Evolutionary conservation across 2,113 vertebrate species (phyloP).

Genomic region (Grammomys dolichurus): DNA sequence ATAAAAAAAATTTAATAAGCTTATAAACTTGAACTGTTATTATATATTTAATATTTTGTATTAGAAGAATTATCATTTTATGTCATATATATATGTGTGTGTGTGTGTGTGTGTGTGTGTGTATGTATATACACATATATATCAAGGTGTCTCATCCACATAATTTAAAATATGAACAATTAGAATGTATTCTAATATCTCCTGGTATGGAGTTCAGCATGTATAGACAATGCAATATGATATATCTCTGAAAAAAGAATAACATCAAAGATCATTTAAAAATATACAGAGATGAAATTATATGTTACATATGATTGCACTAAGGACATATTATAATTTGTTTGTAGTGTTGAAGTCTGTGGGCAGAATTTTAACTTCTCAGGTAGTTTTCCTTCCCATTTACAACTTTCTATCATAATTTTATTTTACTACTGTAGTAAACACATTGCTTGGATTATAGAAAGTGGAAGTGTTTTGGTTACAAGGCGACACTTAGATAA

Average conservation of each 20-base stretch:
- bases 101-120: no score
- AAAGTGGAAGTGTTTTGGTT: neutral
- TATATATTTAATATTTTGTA: neutral
- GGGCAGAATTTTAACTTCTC: conserved; percentile 6
- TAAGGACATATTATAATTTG: neutral
- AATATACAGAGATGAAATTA: neutral
- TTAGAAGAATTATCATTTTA: neutral
- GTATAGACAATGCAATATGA: neutral
- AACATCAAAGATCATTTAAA: neutral
- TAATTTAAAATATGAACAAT: neutral
- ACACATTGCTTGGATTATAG: neutral
- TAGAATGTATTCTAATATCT: neutral
- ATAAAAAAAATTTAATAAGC: no score
- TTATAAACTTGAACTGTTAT: neutral
- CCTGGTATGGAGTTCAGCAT: neutral
- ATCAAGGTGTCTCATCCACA: neutral
- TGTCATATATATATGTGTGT: no score
- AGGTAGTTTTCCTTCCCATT: neutral
- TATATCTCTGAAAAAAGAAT: neutral
- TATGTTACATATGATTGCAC: neutral
- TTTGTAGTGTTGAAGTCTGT: neutral
- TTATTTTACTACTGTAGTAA: neutral
- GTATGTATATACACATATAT: neutral
- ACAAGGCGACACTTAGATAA: neutral
- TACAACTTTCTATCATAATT: neutral